phyloP scores from a whole-genome alignment of 2,888 invertebrate species.

The Drosophila helvetica region DNA sequence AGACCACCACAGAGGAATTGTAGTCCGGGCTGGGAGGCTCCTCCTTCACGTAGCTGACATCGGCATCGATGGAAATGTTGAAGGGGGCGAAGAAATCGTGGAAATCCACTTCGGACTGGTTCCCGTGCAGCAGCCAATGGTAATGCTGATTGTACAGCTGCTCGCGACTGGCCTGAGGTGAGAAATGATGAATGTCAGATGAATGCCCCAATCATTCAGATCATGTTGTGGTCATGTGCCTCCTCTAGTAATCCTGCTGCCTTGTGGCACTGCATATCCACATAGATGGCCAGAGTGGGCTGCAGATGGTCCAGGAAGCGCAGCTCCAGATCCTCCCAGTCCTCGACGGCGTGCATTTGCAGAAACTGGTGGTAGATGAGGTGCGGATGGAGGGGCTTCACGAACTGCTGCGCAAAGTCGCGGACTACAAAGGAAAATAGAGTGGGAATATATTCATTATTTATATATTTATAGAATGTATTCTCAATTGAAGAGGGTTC shows the following conservation, averaged over 20 bases:
- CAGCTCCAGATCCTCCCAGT: constrained; percentile 51
- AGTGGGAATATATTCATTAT: no score
- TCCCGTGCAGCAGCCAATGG: constrained; percentile 79
- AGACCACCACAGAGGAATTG: constrained; percentile 26
- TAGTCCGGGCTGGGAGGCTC: not conserved
- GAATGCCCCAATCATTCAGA: not conserved
- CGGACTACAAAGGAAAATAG: constrained; percentile 38
- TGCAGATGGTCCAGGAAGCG: constrained; percentile 55
- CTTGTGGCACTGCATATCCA: constrained; percentile 73
- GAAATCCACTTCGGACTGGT: constrained; percentile 43
- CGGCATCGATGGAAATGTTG: constrained; percentile 80
- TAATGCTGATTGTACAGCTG: constrained; percentile 74
- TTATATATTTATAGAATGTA: not conserved
- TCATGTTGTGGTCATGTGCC: constrained; percentile 3
- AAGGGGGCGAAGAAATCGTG: constrained; percentile 60
- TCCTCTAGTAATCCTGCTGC: constrained; percentile 54
- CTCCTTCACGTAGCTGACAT: constrained; percentile 70
- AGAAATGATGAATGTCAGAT: not conserved
- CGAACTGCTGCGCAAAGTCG: constrained; percentile 51
- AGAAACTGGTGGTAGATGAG: constrained; percentile 62
- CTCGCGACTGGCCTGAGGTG: constrained; percentile 65
- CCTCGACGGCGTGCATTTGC: constrained; percentile 38
- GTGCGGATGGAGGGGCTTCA: constrained; percentile 39
- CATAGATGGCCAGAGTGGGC: constrained; percentile 67
- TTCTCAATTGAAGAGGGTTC: not conserved